Base-by-base conservation (phyloP, 2,113 vertebrate species). In the Sisor rabdophorus region DNA sequence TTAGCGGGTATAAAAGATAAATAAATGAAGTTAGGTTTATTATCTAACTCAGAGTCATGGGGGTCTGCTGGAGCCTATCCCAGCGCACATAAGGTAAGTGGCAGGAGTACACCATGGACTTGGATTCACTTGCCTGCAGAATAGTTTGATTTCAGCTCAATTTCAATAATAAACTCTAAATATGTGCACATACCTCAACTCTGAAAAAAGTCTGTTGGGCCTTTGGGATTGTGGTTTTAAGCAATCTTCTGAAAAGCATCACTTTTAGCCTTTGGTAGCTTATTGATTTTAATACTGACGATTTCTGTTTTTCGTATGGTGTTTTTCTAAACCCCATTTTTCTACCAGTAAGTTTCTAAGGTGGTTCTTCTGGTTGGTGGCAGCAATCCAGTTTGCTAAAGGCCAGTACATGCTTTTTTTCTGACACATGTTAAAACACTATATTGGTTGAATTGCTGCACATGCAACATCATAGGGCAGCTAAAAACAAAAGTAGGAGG, bases 361-460 rank as follows among this genome's bases (percentile, higher is more conserved):
- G 20, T 17, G 52, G 47, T 69, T 52, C 17, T 26, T 30, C 24
- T 50, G 47, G 26, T 52, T 69, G 50, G 47, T 69, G 65, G 65
- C 65, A 69, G 47, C 24, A 52, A 20, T 69, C 65, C 65, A 69
- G 65, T 69, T 69, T 69, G 65, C 65, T 69, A 16, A 52, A 69
- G 65, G 65, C 65, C 24, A 69, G 47, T 24, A 11, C 24, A 69
- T 69, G 44, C 22, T 67, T 69, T 67, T 69, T 30, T 69, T 69
- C 65, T 69, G 47, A 50, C 44, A 67, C 40, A 67, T 24, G 15
- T 50, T 50, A 68, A 68, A 9, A 50, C 47, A 28, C 47, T 68
- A 7, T 50, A 68, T 68, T 48, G 64, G 64, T 48, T 67, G 64
- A 67, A 68, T 28, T 67, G n/a, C 15, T 67, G 13, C 40, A 24